A percentile compares a stretch with the other conserved stretches of the same genome.
phyloP scores from a whole-genome alignment of 2,797 vertebrate genomes.

The Onychomys leucogaster region DNA sequence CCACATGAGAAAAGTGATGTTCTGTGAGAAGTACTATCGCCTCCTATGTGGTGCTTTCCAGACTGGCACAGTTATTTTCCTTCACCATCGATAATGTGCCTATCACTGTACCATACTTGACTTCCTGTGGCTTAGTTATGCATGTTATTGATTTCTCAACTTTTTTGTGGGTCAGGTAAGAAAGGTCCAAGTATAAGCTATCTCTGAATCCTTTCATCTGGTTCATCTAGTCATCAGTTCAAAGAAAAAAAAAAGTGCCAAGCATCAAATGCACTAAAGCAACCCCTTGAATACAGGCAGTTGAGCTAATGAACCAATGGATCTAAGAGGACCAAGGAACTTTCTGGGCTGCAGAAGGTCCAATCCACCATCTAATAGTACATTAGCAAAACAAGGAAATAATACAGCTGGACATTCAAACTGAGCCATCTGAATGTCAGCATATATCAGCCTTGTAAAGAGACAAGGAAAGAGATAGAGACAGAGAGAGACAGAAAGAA shows the following conservation, averaged over 20 bases:
- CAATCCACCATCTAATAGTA: not conserved
- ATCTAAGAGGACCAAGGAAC: too few relatives aligned
- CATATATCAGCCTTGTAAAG: not conserved
- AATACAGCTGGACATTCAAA: too few relatives aligned
- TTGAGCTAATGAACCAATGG: not conserved
- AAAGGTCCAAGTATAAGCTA: not conserved
- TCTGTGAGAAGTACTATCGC: not conserved
- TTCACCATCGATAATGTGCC: accelerated
- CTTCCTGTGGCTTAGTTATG: accelerated
- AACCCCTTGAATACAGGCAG: not conserved
- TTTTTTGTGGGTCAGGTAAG: not conserved
- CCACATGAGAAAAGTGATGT: accelerated
- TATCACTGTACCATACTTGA: not conserved
- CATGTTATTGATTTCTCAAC: not conserved
- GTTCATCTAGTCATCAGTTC: too few relatives aligned
- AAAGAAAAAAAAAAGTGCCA: not conserved
- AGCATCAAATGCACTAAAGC: not conserved
- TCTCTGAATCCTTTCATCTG: not conserved
- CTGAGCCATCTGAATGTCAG: not conserved
- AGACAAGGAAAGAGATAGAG: not conserved
- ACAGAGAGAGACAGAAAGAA: not conserved
- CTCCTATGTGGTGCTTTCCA: not conserved
- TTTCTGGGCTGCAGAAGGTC: too few relatives aligned
- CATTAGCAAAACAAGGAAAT: accelerated
- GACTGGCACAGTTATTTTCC: not conserved